phyloP scores from a whole-genome alignment of 2,888 invertebrate species.

The Peribatodes rhomboidaria region DNA sequence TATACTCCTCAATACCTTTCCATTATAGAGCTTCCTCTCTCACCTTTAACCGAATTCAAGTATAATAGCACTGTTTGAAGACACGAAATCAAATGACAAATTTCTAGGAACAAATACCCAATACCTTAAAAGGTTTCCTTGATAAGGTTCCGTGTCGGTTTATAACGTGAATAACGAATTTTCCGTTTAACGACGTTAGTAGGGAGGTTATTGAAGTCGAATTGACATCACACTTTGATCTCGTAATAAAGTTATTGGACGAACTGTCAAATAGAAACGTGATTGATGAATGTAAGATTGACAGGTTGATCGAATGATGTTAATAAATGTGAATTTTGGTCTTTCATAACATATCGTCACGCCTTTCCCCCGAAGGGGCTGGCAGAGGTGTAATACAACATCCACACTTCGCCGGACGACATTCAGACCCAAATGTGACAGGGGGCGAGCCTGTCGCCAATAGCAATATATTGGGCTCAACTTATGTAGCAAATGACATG shows the following conservation, averaged over 20 bases:
- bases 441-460: too few species aligned
- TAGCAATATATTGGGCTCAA: too few species aligned
- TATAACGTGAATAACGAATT: slow-evolving; percentile 8
- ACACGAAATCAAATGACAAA: neutral
- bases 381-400: too few species aligned
- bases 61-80: neutral
- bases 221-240: slow-evolving; percentile 22
- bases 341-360: too few species aligned
- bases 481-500: too few species aligned
- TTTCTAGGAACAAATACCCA: neutral
- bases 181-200: neutral
- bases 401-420: too few species aligned
- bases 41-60: neutral
- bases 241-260: slow-evolving; percentile 22
- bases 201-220: slow-evolving; percentile 3
- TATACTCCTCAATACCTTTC: too few species aligned
- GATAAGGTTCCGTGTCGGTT: slow-evolving; percentile 1
- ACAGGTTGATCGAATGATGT: slow-evolving; percentile 7
- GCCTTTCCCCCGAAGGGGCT: too few species aligned
- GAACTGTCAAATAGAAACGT: slow-evolving; percentile 5
- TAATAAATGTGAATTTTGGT: neutral
- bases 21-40: too few species aligned
- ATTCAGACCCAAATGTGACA: too few species aligned
- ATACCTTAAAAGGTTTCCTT: neutral
- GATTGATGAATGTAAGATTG: slow-evolving; percentile 23